Conservation (phyloP, 2,797 vertebrate species). For the Margarornis squamiger region DNA sequence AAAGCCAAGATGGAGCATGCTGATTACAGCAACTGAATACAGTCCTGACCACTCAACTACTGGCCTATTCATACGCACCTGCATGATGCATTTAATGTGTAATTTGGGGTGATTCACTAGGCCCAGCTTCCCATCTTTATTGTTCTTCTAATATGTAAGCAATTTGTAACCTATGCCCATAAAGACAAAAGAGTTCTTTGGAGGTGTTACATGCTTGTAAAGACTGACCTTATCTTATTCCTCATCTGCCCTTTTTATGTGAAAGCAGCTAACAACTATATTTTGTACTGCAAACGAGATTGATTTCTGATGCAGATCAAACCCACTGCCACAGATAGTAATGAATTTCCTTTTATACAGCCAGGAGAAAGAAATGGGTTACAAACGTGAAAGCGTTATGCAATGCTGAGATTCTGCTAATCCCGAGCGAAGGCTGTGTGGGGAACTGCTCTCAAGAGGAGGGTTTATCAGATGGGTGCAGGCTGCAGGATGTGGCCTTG, state of each 20-base stretch:
- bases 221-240: not conserved
- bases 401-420: constrained; percentile 17
- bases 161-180: not conserved
- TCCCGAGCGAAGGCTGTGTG: not conserved
- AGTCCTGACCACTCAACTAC: not conserved
- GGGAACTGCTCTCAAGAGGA: not conserved
- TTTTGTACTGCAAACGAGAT: not conserved
- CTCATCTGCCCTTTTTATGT: not conserved
- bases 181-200: not conserved
- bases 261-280: not conserved
- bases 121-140: not conserved
- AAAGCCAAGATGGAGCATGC: not conserved
- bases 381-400: constrained; percentile 7
- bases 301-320: constrained; percentile 8
- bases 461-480: not conserved
- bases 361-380: constrained; percentile 21
- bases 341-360: not conserved
- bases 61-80: not conserved
- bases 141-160: not conserved
- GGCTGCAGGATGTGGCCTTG: not conserved
- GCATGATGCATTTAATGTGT: not conserved
- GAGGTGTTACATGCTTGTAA: not conserved
- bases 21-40: not conserved
- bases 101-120: not conserved
- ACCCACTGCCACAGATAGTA: not conserved